Evolutionary conservation across 2,888 invertebrate species (phyloP).

Genomic region (Siphonodentalium dalli): DNA sequence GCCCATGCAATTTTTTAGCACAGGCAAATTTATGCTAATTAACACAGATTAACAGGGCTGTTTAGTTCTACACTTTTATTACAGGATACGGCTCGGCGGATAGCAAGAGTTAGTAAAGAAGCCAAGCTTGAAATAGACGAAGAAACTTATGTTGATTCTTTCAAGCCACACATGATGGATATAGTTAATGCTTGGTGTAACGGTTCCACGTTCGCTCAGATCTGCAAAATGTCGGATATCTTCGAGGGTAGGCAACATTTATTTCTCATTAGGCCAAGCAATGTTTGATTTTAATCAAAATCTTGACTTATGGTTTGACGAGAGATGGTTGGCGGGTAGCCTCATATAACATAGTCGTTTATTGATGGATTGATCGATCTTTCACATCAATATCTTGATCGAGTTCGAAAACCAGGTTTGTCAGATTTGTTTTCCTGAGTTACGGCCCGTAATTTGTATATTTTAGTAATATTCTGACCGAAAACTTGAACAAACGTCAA

Average conservation of each 20-base stretch:
- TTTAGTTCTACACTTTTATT: neutral
- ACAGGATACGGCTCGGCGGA: constrained; percentile 80
- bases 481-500: too few relatives aligned
- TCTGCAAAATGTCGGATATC: constrained; percentile 75
- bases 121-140: constrained; percentile 76
- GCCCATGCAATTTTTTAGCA: too few relatives aligned
- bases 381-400: too few relatives aligned
- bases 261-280: neutral
- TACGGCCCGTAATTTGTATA: too few relatives aligned
- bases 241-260: constrained; percentile 57
- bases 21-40: too few relatives aligned
- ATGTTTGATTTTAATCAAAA: neutral
- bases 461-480: too few relatives aligned
- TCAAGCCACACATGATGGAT: constrained; percentile 96
- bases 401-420: too few relatives aligned
- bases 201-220: constrained; percentile 87
- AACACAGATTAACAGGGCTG: too few relatives aligned
- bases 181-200: constrained; percentile 96
- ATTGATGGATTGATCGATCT: too few relatives aligned
- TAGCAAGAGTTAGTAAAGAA: constrained; percentile 72
- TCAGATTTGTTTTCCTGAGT: too few relatives aligned
- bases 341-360: too few relatives aligned
- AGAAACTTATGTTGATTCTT: constrained; percentile 87
- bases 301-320: neutral
- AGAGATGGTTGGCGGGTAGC: too few relatives aligned